phyloP scores from a whole-genome alignment of 2,113 vertebrate species.

The Psettodes erumei region DNA sequence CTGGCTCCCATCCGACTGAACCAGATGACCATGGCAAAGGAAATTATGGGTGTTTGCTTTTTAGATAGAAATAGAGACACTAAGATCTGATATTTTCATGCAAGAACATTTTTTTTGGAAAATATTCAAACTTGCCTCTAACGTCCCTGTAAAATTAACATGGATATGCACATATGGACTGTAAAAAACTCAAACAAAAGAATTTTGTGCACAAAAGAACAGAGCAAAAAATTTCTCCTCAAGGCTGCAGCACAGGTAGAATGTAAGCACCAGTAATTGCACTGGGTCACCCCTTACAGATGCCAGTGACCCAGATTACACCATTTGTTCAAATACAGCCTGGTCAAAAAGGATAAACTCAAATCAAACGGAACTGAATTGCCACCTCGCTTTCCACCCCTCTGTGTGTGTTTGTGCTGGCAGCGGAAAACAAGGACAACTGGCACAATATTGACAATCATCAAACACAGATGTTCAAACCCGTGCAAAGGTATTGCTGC shows the following conservation, averaged over 20 bases:
- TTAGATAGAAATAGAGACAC: not conserved
- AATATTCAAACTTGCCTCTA: not conserved
- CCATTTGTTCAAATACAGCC: constrained; percentile 72
- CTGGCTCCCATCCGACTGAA: constrained; percentile 10
- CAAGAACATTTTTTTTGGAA: not conserved
- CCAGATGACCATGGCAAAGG: constrained; percentile 5
- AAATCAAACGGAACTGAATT: constrained; percentile 63
- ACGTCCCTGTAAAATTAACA: not conserved
- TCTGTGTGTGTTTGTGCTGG: constrained; percentile 71
- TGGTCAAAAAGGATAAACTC: constrained; percentile 76
- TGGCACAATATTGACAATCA: constrained; percentile 69
- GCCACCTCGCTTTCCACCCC: constrained; percentile 51
- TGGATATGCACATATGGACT: not conserved
- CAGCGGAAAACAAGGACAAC: constrained; percentile 70
- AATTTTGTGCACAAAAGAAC: not conserved
- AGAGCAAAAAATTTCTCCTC: constrained; percentile 18
- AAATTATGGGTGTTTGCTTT: constrained; percentile 10
- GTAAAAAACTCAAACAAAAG: constrained; percentile 35
- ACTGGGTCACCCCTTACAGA: constrained; percentile 48
- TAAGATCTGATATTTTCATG: not conserved
- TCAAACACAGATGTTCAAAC: constrained; percentile 85
- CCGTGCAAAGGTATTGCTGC: constrained; percentile 71
- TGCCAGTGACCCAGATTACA: constrained; percentile 67
- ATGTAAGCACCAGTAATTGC: constrained; percentile 39
- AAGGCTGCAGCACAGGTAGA: too few species aligned